Evolutionary conservation across 2,797 vertebrate species (phyloP), one percentile per base, ranked within the genome.

Genomic region (Channallabes apus): DNA sequence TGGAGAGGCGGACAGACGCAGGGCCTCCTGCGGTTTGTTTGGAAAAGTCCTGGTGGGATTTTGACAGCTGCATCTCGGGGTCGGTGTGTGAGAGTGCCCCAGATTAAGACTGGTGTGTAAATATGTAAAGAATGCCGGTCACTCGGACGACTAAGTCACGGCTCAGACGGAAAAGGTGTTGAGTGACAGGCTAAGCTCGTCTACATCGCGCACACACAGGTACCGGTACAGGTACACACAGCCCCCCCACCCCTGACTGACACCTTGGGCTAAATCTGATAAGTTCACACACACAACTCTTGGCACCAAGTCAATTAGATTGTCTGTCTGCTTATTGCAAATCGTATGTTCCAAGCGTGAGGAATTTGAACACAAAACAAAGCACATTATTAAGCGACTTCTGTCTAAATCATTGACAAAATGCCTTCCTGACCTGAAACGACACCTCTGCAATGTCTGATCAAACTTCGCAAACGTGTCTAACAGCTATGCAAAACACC

Each of bases 151-250:
- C 87, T 85, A 79, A 58, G 68, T 81, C 84, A 87, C 87, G 87
- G 90, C 93, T 92, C 92, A 92, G 92, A 93, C 91, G 91, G 91
- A 85, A 29, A 67, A 91, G 71, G 89, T 88, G 93, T 89, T 90
- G 94, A 95, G 88, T 93, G 94, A 95, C 92, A 93, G 91, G 89
- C 91, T 93, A 92, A 92, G 92, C 91, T 91, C 90, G 85, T 91
- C 89, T 91, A 92, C 91, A 93, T 93, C 89, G 64, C 41, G 32
- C 61, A 59, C n/a, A 76, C 51, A 69, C 73, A 71, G 32, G 3
- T 29, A 64, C 35, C 46, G 46, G 11, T 51, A 51, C 46, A 51
- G 46, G 46, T 51, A 51, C 6, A 6, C 38, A 41, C 38, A 32
- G 59, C 22, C 0, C 27, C n/a, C 46, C 62, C 7, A n/a, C n/a